A percentile compares a stretch with the other conserved stretches of the same genome.
These are phyloP conservation scores for Pica pica DNA, from an alignment of 2,113 vertebrate genomes.

Conservation along the genomic window DNA sequence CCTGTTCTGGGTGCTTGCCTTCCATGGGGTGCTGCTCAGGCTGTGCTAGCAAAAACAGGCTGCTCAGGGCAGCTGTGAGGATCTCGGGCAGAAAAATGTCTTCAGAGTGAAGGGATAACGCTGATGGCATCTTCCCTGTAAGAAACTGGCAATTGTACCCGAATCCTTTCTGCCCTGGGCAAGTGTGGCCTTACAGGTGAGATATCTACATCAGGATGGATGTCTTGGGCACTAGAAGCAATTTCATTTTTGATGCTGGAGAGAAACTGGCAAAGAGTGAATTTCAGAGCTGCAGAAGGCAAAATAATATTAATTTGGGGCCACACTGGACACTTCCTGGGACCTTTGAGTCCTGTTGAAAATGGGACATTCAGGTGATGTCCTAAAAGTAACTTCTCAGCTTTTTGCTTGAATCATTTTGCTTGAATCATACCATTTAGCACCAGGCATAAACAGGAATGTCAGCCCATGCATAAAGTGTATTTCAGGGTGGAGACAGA, in stretches of 20 bases:
- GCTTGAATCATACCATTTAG: neutral
- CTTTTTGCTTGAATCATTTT: neutral
- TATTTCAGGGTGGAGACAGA: neutral
- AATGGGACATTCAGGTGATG: neutral
- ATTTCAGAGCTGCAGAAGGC: neutral
- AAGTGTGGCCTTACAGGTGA: neutral
- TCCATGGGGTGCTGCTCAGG: neutral
- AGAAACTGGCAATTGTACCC: rapidly evolving
- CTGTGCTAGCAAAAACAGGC: neutral
- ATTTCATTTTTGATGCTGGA: neutral
- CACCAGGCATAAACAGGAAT: neutral
- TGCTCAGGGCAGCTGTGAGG: neutral
- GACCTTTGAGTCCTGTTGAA: neutral
- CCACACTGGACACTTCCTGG: neutral
- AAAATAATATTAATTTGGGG: neutral
- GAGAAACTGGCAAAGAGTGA: neutral
- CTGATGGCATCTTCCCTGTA: neutral
- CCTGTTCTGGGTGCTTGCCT: neutral
- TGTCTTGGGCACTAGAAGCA: neutral
- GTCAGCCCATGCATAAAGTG: neutral
- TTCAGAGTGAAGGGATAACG: neutral
- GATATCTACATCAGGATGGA: rapidly evolving
- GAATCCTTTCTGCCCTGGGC: neutral
- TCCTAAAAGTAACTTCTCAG: neutral
- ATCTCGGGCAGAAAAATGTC: neutral